Evolutionary conservation across 1,140 invertebrate species (phyloP).

Genomic region (Macrostomum lignano): DNA sequence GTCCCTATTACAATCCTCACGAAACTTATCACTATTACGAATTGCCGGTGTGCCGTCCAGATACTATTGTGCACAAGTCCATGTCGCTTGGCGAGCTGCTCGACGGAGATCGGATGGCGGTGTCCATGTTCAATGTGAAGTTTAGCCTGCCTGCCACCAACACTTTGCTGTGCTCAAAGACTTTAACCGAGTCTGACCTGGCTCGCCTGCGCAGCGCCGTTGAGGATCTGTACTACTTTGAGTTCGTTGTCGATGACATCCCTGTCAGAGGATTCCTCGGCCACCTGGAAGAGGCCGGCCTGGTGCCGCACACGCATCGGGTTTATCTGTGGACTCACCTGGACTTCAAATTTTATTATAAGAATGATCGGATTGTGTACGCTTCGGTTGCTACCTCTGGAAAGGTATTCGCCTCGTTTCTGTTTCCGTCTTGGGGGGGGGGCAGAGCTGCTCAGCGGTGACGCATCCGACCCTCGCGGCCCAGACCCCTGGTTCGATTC

Average conservation of each 20-base stretch:
- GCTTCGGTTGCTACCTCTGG: not conserved
- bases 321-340: constrained; percentile 30
- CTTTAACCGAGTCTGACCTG: constrained; percentile 24
- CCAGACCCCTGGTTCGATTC: too few species aligned
- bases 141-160: constrained; percentile 22
- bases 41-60: constrained; percentile 30
- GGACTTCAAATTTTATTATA: constrained; percentile 30
- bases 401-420: too few species aligned
- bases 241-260: constrained; percentile 32
- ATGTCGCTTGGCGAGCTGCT: constrained; percentile 32
- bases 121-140: constrained; percentile 29
- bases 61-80: constrained; percentile 31
- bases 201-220: constrained; percentile 27
- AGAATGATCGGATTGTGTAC: constrained; percentile 24
- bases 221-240: constrained; percentile 34
- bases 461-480: too few species aligned
- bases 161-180: constrained; percentile 26
- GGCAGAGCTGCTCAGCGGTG: too few species aligned
- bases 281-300: constrained; percentile 30
- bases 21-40: constrained; percentile 34
- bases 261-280: constrained; percentile 32
- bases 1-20: constrained; percentile 34
- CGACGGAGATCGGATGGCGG: constrained; percentile 33
- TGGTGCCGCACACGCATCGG: constrained; percentile 31
- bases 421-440: too few species aligned